Base-by-base conservation (phyloP, 1,140 invertebrate genomes). In the Eriosoma lanigerum region DNA sequence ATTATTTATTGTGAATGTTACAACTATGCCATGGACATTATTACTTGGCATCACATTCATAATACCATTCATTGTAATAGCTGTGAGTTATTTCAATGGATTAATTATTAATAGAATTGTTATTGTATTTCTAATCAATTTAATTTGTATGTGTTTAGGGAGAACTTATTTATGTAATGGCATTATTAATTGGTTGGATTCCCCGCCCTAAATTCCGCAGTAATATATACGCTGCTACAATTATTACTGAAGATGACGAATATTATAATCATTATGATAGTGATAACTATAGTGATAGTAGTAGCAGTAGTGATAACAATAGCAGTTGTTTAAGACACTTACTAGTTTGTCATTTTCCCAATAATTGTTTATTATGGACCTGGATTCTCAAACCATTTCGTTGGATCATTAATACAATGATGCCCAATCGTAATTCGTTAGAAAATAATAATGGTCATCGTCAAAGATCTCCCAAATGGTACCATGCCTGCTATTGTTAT, bases 231-330 rank as follows among this genome's bases (percentile, higher is more conserved):
- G 3, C 24, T 3, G 29, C 48, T n/a, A 46, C 68, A 50, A 72
- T 52, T 24, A 52, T 72, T 29, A 46, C 46, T 52, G 68, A 72
- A 5, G 68, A 72, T 52, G 46, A 72, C 17, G 68, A 52, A 52
- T 72, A 72, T 72, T 72, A 52, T 72, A 46, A n/a, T n/a, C 68
- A 72, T 15, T 72, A 72, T 52, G 68, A 72, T 46, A 46, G 38
- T 17, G 38, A 68, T 26, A 52, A 52, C 19, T 24, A 72, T 29
- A 72, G 68, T 52, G 68, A 72, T 52, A n/a, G 46, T 72, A 52
- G 46, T 72, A 29, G 24, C 10, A 72, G 24, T 15, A 50, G 32
- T n/a, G 15, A 50, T 0, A 5, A 17, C 0, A 10, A 24, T 29
- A 24, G 19, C n/a, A 24, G 48, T 29, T 72, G 48, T 29, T 72